Evolutionary conservation across 1,140 invertebrate genomes (phyloP), one percentile per base, ranked within the genome.

Genomic region (Drosophila sechellia): DNA sequence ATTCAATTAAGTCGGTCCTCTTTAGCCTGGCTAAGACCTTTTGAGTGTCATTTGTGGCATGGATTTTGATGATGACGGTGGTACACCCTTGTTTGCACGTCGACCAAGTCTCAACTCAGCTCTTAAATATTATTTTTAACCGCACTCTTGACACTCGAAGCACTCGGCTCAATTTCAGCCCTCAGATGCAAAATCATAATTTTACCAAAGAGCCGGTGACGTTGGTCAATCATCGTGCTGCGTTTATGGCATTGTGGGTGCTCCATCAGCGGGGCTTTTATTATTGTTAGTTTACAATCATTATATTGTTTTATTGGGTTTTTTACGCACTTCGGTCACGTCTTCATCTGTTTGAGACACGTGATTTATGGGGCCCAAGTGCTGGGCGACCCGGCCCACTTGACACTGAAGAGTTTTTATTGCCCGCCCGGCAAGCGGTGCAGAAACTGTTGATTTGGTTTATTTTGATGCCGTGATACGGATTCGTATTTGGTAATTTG

Each of bases 381-480:
- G 42, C 25, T 40, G 42, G 34, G 20, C 46, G 57, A 49, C 52
- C 40, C 43, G 34, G 37, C 46, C 52, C 74, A 75, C 64, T 81
- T 81, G 83, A 75, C 83, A 75, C 50, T 75, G 65, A 75, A 57
- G 45, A 69, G 77, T 57, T 78, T 61, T 85, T 61, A 58, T 65
- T 68, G 46, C 42, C 53, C 40, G n/a, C 39, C 42, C 70, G 50
- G 42, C 61, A 45, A 63, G 60, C 56, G 63, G 57, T 63, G 35
- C 52, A 55, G 37, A 73, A 85, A 73, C 64, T 52, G 68, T 61
- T 71, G 83, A 78, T 71, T 86, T 66, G 73, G 68, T 48, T 61
- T 37, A 39, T 75, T 55, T 59, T 70, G 31, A 72, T 54, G 43
- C 50, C 60, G 63, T 64, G 60, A 80, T 77, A 66, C 58, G 43